Conservation (phyloP, 2,113 vertebrate species). For the Cyanoderma ruficeps region DNA sequence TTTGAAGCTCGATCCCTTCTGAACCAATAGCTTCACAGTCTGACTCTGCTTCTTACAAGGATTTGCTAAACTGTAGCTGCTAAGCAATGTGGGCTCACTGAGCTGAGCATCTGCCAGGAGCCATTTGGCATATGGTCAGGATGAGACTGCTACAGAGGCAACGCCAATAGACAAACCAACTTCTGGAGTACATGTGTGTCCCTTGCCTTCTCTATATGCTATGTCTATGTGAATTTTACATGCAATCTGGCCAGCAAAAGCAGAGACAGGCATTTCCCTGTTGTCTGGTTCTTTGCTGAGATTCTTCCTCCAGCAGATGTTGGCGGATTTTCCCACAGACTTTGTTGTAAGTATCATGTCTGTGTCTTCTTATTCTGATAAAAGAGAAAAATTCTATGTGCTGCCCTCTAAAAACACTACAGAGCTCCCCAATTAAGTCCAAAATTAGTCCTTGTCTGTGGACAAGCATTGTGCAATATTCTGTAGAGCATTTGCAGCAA, state of each 20-base stretch:
- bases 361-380: not conserved
- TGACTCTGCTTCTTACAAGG: slow-evolving; percentile 3
- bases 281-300: not conserved
- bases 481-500: not conserved
- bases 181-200: not conserved
- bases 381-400: not conserved
- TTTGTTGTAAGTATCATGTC: not conserved
- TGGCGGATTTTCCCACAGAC: not conserved
- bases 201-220: not conserved
- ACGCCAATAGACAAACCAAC: slow-evolving; percentile 23
- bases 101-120: slow-evolving; percentile 46
- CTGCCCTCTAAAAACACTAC: not conserved
- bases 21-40: slow-evolving; percentile 17
- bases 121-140: not conserved
- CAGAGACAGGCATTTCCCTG: not conserved
- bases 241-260: not conserved
- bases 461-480: not conserved
- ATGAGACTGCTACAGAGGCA: not conserved
- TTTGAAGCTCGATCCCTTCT: not conserved
- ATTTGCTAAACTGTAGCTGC: slow-evolving; percentile 30
- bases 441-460: not conserved
- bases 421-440: not conserved
- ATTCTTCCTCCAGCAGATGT: not conserved
- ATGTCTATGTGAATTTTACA: not conserved
- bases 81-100: not conserved